phyloP scores from a whole-genome alignment of 2,888 invertebrate genomes.

The Julus scanicus region DNA sequence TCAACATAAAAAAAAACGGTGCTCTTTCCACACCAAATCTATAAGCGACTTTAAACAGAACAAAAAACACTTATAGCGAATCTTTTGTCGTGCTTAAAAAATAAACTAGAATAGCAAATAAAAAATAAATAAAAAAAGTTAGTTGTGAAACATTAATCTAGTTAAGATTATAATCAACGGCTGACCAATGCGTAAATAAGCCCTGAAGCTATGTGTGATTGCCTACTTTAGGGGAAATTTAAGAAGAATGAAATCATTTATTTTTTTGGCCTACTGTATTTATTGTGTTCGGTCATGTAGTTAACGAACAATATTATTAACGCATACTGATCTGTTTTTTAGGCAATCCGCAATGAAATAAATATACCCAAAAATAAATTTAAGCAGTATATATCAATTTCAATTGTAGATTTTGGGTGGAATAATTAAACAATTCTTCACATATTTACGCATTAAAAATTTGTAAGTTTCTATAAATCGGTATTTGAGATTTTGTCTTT shows the following conservation, averaged over 20 bases:
- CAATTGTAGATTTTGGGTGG: not conserved
- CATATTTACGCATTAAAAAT: constrained; percentile 23
- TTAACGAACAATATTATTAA: not conserved
- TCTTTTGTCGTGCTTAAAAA: not conserved
- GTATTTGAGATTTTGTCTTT: not conserved
- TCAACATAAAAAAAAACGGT: not conserved
- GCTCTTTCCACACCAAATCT: not conserved
- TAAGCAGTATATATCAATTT: not conserved
- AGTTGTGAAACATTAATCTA: not conserved
- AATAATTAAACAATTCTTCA: not conserved
- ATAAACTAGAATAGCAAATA: not conserved
- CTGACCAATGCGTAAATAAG: not conserved
- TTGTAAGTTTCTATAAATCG: not conserved
- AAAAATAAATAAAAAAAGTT: not conserved
- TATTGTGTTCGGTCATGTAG: not conserved
- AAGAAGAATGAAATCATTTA: not conserved
- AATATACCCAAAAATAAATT: too few relatives aligned
- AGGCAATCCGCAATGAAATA: not conserved
- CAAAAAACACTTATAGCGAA: not conserved
- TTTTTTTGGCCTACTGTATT: not conserved
- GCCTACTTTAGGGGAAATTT: constrained; percentile 26
- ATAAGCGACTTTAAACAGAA: not conserved
- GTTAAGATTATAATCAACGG: not conserved
- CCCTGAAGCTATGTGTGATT: constrained; percentile 43
- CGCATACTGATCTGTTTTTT: not conserved